These are phyloP conservation scores for Drosophila yooni DNA, from an alignment of 2,888 invertebrate species.

Conservation along the genomic window DNA sequence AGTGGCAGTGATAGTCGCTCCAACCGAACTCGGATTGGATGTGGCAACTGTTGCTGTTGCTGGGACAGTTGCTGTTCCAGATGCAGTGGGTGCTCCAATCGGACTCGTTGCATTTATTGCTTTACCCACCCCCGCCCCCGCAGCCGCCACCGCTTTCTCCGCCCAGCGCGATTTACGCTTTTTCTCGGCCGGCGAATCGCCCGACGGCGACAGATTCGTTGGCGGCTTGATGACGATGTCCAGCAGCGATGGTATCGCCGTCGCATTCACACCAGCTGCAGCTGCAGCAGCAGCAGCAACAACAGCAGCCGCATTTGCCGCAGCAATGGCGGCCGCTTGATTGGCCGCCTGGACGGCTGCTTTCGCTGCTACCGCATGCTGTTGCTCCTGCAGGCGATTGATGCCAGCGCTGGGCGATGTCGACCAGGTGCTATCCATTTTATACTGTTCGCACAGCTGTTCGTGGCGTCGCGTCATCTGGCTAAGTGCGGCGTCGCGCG, in stretches of 20 bases:
- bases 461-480: slow-evolving; percentile 86
- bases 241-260: slow-evolving; percentile 82
- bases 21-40: slow-evolving; percentile 2
- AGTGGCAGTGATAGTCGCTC: not conserved
- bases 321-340: slow-evolving; percentile 39
- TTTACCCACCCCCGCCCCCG: slow-evolving; percentile 5
- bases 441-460: slow-evolving; percentile 85
- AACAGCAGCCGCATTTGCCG: slow-evolving; percentile 18
- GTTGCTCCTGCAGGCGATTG: slow-evolving; percentile 53
- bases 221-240: slow-evolving; percentile 84
- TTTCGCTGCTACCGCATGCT: slow-evolving; percentile 41
- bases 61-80: not conserved
- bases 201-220: slow-evolving; percentile 42
- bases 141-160: slow-evolving; percentile 54
- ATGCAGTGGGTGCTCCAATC: not conserved
- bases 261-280: slow-evolving; percentile 1
- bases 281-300: not conserved
- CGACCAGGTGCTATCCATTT: slow-evolving; percentile 80
- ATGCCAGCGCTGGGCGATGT: slow-evolving; percentile 50
- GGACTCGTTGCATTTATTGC: not conserved
- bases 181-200: slow-evolving; percentile 61
- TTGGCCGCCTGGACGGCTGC: slow-evolving; percentile 33
- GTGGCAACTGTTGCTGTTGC: not conserved
- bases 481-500: slow-evolving; percentile 89
- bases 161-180: slow-evolving; percentile 84